These are phyloP conservation scores for Brachylomia viminalis DNA, from an alignment of 2,888 invertebrate species.

Conservation along the genomic window DNA sequence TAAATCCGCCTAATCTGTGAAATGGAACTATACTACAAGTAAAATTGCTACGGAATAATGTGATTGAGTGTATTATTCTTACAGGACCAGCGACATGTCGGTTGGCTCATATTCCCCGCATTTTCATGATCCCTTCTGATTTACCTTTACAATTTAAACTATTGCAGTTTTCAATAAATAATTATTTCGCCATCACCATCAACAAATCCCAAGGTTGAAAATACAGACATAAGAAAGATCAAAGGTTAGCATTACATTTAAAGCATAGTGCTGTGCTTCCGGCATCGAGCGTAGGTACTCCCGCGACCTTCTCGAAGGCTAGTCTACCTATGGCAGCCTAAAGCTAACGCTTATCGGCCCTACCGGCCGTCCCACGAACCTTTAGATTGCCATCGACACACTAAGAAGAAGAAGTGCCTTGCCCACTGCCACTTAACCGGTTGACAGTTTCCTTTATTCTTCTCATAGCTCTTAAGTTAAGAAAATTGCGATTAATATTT, in stretches of 20 bases:
- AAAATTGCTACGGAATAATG: too few relatives aligned
- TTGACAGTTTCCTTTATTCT: background rate
- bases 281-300: background rate
- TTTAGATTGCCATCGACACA: background rate
- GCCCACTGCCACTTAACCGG: background rate
- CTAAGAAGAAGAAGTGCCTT: background rate
- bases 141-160: too few relatives aligned
- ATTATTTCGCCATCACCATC: too few relatives aligned
- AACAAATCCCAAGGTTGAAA: too few relatives aligned
- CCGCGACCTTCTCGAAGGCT: background rate
- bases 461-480: background rate
- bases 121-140: background rate
- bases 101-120: too few relatives aligned
- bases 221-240: too few relatives aligned
- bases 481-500: background rate
- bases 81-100: too few relatives aligned
- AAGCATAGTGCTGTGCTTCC: background rate
- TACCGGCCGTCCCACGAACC: background rate
- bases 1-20: too few relatives aligned
- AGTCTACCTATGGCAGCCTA: background rate
- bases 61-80: too few relatives aligned
- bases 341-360: background rate
- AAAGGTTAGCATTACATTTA: background rate
- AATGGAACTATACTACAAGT: too few relatives aligned
- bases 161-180: too few relatives aligned